Evolutionary conservation across 1,140 invertebrate species (phyloP), one percentile per base, ranked within the genome.

Genomic region (Tetranychus cinnabarinus): DNA sequence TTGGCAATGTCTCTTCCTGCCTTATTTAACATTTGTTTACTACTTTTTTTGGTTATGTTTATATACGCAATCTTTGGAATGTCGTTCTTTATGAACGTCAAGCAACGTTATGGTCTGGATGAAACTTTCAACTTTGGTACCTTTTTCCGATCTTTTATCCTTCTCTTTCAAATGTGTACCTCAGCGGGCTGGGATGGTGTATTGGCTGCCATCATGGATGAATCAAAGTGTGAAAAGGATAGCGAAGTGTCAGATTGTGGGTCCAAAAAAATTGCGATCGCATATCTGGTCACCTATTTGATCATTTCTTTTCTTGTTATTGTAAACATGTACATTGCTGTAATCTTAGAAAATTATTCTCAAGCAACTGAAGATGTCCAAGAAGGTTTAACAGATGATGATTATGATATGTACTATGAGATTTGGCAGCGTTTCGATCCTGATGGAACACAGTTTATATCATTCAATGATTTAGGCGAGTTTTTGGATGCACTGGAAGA

Each of bases 361-460:
- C 85, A 89, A 76, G 92, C 92, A 42, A 96, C 91, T 50, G 92
- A 97, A 76, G 93, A 97, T 73, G 93, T 97, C 52, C 91, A 97
- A 71, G 91, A 97, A 74, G 91, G 92, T 68, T 78, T 97, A 52
- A 97, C 92, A 39, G 90, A 95, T 71, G 92, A 97, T 74, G 92
- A 97, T 72, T 97, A 97, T 76, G 93, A 97, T 72, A 95, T 97
- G 89, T 97, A 95, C 75, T 97, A 97, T 72, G 92, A 97, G 75
- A 93, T 96, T 66, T 97, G 93, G 93, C 90, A 96, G 72, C 84
- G 90, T 68, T 97, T 90, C 74, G 93, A 97, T 75, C 91, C 92
- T 0, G 87, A 96, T 69, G 92, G 92, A 56, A 93, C 90, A 4
- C 57, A 96, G 73, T 97, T 93, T 75, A 95, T 97, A 67, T 79